These are phyloP conservation scores for Phalacrocorax aristotelis DNA, from an alignment of 2,113 vertebrate genomes.

Conservation along the genomic window DNA sequence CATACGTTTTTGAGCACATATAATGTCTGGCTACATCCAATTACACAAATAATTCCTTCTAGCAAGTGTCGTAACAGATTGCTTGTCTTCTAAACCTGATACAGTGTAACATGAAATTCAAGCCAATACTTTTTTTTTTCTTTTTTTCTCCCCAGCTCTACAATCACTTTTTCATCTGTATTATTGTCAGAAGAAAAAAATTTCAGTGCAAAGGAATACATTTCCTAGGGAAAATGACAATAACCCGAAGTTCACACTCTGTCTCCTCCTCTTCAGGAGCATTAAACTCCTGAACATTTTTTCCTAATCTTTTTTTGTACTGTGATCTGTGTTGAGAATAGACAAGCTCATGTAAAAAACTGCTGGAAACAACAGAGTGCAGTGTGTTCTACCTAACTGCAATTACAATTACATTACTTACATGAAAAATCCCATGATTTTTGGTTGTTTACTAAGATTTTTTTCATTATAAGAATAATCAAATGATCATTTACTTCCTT, in stretches of 20 bases:
- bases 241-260: neutral
- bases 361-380: neutral
- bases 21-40: neutral
- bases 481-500: neutral
- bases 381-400: neutral
- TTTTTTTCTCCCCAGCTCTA: neutral
- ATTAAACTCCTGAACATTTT: neutral
- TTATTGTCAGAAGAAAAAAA: neutral
- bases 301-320: neutral
- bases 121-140: neutral
- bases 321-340: neutral
- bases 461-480: neutral
- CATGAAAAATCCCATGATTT: neutral
- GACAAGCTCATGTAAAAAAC: neutral
- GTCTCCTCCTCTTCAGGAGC: neutral
- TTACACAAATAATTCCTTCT: neutral
- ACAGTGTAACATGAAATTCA: neutral
- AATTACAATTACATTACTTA: neutral
- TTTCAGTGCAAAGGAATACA: rapidly evolving
- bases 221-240: neutral
- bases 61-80: neutral
- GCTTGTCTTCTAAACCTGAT: neutral
- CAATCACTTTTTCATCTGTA: neutral
- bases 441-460: neutral
- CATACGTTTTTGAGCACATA: neutral